phyloP scores from a whole-genome alignment of 2,888 invertebrate genomes.

The Taenaris catops region DNA sequence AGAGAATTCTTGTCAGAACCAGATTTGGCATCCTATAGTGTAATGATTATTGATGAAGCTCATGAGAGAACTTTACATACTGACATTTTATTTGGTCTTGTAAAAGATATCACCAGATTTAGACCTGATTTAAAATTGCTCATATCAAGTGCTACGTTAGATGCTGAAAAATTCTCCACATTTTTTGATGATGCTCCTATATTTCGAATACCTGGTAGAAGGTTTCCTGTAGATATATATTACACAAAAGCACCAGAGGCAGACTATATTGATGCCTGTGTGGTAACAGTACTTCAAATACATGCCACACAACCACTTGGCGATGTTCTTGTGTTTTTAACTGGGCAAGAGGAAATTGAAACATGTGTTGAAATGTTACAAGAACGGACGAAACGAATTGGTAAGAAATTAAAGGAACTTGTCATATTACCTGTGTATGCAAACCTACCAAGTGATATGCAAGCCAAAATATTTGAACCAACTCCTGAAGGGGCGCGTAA shows the following conservation, averaged over 20 bases:
- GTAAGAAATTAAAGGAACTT: constrained; percentile 95
- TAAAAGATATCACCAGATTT: constrained; percentile 97
- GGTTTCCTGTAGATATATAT: constrained; percentile 98
- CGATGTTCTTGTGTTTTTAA: constrained; percentile 97
- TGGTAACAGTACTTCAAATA: constrained; percentile 98
- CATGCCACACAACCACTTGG: constrained; percentile 98
- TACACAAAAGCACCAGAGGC: constrained; percentile 99
- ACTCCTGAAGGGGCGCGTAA: constrained; percentile 98
- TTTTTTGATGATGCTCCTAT: constrained; percentile 99
- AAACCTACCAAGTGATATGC: constrained; percentile 99
- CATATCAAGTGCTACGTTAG: constrained; percentile 98
- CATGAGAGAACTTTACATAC: constrained; percentile 99
- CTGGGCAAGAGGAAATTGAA: constrained; percentile 95
- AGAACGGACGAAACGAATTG: constrained; percentile 94
- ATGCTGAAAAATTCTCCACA: constrained; percentile 98
- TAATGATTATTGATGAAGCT: constrained; percentile 99
- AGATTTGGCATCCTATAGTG: constrained; percentile 96
- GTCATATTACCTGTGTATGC: constrained; percentile 98
- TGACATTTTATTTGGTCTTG: constrained; percentile 98
- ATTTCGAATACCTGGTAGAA: constrained; percentile 97
- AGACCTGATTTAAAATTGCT: constrained; percentile 96
- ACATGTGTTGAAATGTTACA: constrained; percentile 93
- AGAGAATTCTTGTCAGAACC: constrained; percentile 98
- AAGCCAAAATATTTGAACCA: constrained; percentile 98
- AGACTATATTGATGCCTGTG: constrained; percentile 98